Evolutionary conservation across 2,113 vertebrate species (phyloP).

Genomic region (Chloropsis cyanopogon): DNA sequence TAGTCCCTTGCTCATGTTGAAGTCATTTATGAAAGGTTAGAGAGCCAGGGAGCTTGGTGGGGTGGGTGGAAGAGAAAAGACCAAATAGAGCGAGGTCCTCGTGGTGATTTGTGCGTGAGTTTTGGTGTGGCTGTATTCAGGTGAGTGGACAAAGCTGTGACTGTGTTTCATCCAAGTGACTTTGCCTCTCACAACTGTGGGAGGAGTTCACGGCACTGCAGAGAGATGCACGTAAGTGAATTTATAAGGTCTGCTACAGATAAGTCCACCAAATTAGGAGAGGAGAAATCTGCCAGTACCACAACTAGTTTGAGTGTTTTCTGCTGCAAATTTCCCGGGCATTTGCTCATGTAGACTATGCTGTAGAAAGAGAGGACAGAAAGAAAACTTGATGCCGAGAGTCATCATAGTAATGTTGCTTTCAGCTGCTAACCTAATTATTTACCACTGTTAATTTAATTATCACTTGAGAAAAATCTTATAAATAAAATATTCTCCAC

Average conservation of each 20-base stretch:
- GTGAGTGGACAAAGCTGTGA: background rate
- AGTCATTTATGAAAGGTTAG: background rate
- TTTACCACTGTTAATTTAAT: background rate
- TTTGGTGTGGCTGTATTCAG: background rate
- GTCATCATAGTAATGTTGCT: background rate
- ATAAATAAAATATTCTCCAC: slow-evolving; percentile 9
- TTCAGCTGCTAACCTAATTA: slow-evolving; percentile 8
- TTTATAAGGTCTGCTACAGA: background rate
- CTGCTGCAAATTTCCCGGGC: background rate
- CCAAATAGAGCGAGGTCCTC: rapidly evolving
- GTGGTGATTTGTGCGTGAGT: background rate
- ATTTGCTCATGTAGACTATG: background rate
- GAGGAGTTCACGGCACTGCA: background rate
- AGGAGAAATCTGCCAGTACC: background rate
- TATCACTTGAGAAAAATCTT: background rate
- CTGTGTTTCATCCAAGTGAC: background rate
- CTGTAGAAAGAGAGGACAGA: background rate
- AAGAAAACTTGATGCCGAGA: background rate
- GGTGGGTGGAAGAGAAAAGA: no score
- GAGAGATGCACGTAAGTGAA: background rate
- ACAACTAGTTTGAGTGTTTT: background rate
- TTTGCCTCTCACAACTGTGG: background rate
- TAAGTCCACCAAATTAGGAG: background rate
- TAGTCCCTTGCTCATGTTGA: background rate
- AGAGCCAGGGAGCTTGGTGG: background rate